A percentile compares a stretch with the other conserved stretches of the same genome.
Evolutionary conservation across 2,113 vertebrate genomes (phyloP).

Genomic region (Verasper variegatus): DNA sequence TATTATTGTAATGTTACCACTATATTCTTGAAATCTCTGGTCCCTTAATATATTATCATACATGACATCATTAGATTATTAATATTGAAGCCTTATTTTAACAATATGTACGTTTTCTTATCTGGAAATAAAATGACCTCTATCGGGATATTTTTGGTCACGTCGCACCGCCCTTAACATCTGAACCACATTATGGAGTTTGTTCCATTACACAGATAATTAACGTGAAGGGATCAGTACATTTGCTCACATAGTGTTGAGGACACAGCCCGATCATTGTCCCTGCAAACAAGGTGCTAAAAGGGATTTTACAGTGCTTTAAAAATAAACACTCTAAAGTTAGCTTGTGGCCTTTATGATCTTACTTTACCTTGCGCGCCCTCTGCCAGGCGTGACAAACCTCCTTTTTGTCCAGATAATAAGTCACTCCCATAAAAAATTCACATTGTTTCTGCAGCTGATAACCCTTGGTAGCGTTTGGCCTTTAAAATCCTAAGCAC

Average conservation of each 20-base stretch:
- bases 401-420: constrained; percentile 67
- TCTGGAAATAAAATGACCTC: background rate
- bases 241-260: constrained; percentile 45
- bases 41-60: too few relatives aligned
- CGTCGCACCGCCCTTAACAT: background rate
- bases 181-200: constrained; percentile 21
- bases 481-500: constrained; percentile 77
- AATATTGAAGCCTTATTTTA: too few relatives aligned
- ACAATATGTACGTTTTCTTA: background rate
- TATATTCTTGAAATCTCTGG: too few relatives aligned
- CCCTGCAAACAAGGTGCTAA: constrained; percentile 33
- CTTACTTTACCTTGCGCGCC: constrained; percentile 56
- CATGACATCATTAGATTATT: too few relatives aligned
- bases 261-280: constrained; percentile 27
- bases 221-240: constrained; percentile 23
- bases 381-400: constrained; percentile 48
- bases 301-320: constrained; percentile 56
- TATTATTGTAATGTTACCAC: too few relatives aligned
- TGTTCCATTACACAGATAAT: constrained; percentile 40
- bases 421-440: constrained; percentile 73
- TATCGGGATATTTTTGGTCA: background rate
- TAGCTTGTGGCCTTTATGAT: constrained; percentile 66
- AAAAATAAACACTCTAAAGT: constrained; percentile 59
- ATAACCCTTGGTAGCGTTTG: constrained; percentile 76
- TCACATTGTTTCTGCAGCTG: constrained; percentile 74